Percentiles rank a stretch among this genome's conserved stretches.
Evolutionary conservation across 2,797 vertebrate species (phyloP).

Genomic region (Melanogrammus aeglefinus): DNA sequence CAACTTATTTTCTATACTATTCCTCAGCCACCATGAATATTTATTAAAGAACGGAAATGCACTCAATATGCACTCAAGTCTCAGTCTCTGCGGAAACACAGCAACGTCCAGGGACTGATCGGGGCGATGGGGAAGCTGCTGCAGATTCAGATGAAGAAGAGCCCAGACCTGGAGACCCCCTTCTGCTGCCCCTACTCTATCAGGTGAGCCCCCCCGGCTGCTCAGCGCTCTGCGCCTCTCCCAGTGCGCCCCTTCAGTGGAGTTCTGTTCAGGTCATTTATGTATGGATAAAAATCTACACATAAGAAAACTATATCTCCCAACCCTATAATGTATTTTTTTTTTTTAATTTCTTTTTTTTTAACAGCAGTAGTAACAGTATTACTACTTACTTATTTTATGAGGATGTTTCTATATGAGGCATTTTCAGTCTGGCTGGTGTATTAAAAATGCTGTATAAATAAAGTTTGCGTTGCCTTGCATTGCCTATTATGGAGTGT

Average conservation of each 20-base stretch:
- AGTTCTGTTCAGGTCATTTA: background rate
- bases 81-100: constrained; percentile 45
- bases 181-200: constrained; percentile 73
- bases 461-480: too few relatives aligned
- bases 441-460: too few relatives aligned
- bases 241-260: background rate
- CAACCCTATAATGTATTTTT: too few relatives aligned
- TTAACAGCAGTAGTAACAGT: background rate
- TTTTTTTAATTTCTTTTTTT: too few relatives aligned
- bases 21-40: background rate
- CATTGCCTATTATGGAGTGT: background rate
- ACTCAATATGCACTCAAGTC: background rate
- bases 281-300: too few relatives aligned
- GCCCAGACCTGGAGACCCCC: constrained; percentile 42
- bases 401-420: too few relatives aligned
- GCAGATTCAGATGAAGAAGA: constrained; percentile 80
- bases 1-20: background rate
- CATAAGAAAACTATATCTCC: too few relatives aligned
- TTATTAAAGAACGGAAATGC: background rate
- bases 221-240: too few relatives aligned
- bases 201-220: constrained; percentile 55
- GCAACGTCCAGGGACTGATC: constrained; percentile 88
- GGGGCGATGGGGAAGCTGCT: constrained; percentile 83
- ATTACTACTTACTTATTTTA: background rate
- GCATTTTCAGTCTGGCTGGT: too few relatives aligned